Evolutionary conservation across 2,888 invertebrate genomes (phyloP).

Genomic region (Ectemnius lituratus): DNA sequence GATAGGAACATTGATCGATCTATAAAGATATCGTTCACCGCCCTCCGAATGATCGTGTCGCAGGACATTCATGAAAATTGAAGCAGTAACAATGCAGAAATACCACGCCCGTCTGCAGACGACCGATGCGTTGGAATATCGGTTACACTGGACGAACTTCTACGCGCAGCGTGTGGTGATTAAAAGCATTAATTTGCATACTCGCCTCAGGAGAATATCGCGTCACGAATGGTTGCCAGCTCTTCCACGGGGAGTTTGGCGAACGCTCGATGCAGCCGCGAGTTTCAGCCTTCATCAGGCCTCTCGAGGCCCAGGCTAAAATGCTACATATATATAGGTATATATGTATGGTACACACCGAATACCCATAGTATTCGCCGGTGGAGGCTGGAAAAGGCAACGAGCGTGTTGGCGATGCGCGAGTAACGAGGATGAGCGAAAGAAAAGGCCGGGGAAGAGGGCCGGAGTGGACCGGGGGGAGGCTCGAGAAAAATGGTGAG

Average conservation of each 20-base stretch:
- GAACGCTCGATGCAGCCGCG: constrained; percentile 55
- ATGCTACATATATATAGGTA: constrained; percentile 25
- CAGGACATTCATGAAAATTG: neutral
- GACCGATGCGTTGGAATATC: too few relatives aligned
- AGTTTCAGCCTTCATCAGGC: constrained; percentile 18
- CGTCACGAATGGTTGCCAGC: constrained; percentile 30
- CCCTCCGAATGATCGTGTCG: constrained; percentile 14
- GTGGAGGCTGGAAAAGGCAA: constrained; percentile 13
- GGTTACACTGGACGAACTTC: neutral
- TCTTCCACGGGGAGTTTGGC: constrained; percentile 30
- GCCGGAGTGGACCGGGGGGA: constrained; percentile 19
- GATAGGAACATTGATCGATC: constrained; percentile 18
- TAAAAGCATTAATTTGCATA: constrained; percentile 36
- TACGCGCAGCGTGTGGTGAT: neutral
- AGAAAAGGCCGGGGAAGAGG: constrained; percentile 21
- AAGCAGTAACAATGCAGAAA: constrained; percentile 22
- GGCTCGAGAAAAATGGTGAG: constrained; percentile 37
- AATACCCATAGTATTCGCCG: constrained; percentile 29
- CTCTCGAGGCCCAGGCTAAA: constrained; percentile 40
- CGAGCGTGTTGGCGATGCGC: constrained; percentile 32
- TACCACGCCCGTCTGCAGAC: constrained; percentile 5
- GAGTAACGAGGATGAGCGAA: constrained; percentile 24
- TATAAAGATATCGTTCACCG: constrained; percentile 29
- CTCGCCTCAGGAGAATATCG: constrained; percentile 27
- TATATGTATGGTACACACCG: neutral